These are phyloP conservation scores for Craniophora ligustri DNA, from an alignment of 2,888 invertebrate species.

Conservation along the genomic window DNA sequence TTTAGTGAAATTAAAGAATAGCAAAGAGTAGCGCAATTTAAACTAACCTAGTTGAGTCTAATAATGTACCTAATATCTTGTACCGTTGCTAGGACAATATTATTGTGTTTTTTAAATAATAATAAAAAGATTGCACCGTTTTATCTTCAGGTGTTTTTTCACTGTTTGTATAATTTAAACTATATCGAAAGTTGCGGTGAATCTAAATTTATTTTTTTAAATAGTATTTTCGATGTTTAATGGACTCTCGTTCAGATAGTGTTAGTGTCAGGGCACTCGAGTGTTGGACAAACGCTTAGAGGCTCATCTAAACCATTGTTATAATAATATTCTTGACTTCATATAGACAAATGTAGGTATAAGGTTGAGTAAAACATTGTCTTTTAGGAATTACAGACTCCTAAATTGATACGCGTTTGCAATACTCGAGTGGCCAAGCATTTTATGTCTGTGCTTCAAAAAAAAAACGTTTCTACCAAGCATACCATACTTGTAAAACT, in stretches of 20 bases:
- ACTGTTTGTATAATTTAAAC: slow-evolving; percentile 62
- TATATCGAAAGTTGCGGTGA: slow-evolving; percentile 66
- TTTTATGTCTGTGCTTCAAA: slow-evolving; percentile 33
- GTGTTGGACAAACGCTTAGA: slow-evolving; percentile 41
- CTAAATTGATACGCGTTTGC: slow-evolving; percentile 39
- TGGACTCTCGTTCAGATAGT: slow-evolving; percentile 35
- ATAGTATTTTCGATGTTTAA: slow-evolving; percentile 42
- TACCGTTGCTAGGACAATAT: slow-evolving; percentile 85
- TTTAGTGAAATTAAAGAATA: slow-evolving; percentile 83
- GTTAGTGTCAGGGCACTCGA: slow-evolving; percentile 42
- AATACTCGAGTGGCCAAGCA: slow-evolving; percentile 28
- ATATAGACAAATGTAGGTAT: slow-evolving; percentile 47
- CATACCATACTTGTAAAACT: slow-evolving; percentile 7
- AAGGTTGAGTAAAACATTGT: slow-evolving; percentile 38
- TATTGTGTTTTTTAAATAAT: slow-evolving; percentile 70
- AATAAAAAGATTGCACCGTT: slow-evolving; percentile 79
- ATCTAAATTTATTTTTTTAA: slow-evolving; percentile 80
- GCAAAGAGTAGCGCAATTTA: slow-evolving; percentile 86
- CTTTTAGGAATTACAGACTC: slow-evolving; percentile 32
- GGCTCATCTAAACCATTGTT: slow-evolving; percentile 36
- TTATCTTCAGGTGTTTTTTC: slow-evolving; percentile 65
- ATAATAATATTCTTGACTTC: slow-evolving; percentile 37
- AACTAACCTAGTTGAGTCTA: slow-evolving; percentile 83
- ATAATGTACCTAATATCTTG: slow-evolving; percentile 81
- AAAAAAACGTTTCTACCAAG: slow-evolving; percentile 24